Conservation (phyloP, 2,113 vertebrate genomes). For the Archocentrus centrarchus region DNA sequence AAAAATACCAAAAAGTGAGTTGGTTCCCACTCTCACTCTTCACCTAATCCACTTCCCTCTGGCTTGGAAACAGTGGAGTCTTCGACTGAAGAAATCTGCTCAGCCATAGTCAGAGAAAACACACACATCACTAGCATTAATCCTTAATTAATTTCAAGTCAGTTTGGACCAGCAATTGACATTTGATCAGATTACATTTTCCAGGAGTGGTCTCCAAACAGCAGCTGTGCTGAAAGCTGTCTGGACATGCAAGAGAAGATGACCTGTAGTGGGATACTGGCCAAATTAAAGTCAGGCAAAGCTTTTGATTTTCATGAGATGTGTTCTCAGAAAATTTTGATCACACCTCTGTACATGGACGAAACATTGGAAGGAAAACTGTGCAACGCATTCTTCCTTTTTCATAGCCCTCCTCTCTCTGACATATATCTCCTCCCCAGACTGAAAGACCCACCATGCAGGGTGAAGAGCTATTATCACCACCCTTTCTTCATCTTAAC, state of each 20-base stretch:
- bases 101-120: no score
- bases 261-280: background rate
- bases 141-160: background rate
- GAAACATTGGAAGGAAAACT: background rate
- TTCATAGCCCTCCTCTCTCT: background rate
- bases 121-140: no score
- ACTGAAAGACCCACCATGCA: conserved; percentile 34
- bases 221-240: background rate
- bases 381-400: background rate
- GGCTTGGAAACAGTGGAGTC: no score
- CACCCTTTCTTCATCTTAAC: conserved; percentile 65
- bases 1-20: no score
- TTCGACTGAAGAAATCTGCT: no score
- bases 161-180: background rate
- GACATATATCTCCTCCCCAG: conserved; percentile 25
- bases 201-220: background rate
- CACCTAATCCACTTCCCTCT: no score
- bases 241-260: background rate
- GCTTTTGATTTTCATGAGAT: no score
- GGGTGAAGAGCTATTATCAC: conserved; percentile 59
- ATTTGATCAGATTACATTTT: background rate
- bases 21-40: no score
- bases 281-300: no score
- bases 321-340: background rate
- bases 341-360: background rate